Evolutionary conservation across 2,113 vertebrate species (phyloP).

Genomic region (Synodontis membranacea): DNA sequence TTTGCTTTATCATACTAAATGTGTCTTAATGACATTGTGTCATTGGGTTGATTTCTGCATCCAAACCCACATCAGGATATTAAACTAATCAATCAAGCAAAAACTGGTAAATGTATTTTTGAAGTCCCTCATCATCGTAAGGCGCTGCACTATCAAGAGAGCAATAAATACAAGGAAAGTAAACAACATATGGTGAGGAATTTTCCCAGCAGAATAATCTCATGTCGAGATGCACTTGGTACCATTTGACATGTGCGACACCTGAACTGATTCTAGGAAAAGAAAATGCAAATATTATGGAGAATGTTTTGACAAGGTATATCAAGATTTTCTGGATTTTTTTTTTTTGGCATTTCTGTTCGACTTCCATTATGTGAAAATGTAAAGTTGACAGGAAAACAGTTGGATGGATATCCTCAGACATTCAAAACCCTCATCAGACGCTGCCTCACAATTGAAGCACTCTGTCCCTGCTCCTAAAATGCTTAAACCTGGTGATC

Average conservation of each 20-base stretch:
- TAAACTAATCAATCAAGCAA: conserved; percentile 21
- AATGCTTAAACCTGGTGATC: background rate
- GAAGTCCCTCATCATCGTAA: conserved; percentile 63
- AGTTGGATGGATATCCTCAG: background rate
- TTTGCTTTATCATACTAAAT: background rate
- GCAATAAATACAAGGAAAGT: conserved; percentile 58
- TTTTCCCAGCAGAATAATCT: conserved; percentile 48
- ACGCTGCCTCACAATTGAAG: background rate
- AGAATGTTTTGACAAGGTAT: background rate
- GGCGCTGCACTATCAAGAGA: conserved; percentile 53
- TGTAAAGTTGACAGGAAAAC: background rate
- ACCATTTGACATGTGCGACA: conserved; percentile 53
- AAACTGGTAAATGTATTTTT: conserved; percentile 61
- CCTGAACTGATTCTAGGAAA: background rate
- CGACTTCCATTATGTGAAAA: background rate
- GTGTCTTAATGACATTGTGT: background rate
- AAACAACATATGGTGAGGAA: conserved; percentile 70
- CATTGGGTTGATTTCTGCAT: background rate
- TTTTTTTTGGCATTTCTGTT: background rate
- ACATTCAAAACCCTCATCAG: background rate
- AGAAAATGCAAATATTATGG: background rate
- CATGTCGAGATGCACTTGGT: conserved; percentile 47
- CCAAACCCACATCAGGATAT: background rate
- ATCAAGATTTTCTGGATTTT: background rate
- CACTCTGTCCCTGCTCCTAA: conserved; percentile 10